Conservation (phyloP, 2,888 invertebrate species). For the Ichneumoninae sp. region DNA sequence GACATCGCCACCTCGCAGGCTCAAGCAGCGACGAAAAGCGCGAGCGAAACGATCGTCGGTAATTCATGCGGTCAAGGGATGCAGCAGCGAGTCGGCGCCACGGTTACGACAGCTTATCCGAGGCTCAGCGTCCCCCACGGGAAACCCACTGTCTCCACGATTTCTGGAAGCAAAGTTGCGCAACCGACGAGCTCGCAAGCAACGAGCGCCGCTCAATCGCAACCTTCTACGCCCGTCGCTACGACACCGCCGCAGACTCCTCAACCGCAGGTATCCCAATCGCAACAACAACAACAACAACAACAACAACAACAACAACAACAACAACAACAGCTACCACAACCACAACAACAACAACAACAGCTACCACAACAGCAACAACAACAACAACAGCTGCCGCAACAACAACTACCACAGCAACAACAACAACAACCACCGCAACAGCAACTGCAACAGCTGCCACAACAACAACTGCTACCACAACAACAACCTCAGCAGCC, state of each 20-base stretch:
- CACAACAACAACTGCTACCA: conserved; percentile 57
- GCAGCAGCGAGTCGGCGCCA: conserved; percentile 68
- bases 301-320: conserved; percentile 62
- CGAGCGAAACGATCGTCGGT: conserved; percentile 45
- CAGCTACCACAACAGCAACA: conserved; percentile 77
- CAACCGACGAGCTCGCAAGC: conserved; percentile 63
- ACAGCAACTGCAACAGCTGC: conserved; percentile 74
- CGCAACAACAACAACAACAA: conserved; percentile 75
- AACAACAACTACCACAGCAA: conserved; percentile 71
- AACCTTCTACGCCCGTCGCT: conserved; percentile 65
- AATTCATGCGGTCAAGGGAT: conserved; percentile 50
- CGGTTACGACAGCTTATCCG: conserved; percentile 62
- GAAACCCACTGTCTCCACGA: conserved; percentile 72
- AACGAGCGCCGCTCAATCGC: conserved; percentile 70
- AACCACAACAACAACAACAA: conserved; percentile 53
- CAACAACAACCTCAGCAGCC: conserved; percentile 80
- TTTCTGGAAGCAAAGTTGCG: conserved; percentile 62
- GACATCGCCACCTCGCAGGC: conserved; percentile 55
- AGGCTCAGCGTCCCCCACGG: conserved; percentile 68
- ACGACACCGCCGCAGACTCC: conserved; percentile 73
- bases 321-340: conserved; percentile 69
- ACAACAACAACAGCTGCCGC: conserved; percentile 77
- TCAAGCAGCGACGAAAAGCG: conserved; percentile 59
- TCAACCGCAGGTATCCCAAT: conserved; percentile 75
- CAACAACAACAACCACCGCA: conserved; percentile 66